Base-by-base conservation (phyloP, 2,113 vertebrate species). In the Actenoides lindsayi region DNA sequence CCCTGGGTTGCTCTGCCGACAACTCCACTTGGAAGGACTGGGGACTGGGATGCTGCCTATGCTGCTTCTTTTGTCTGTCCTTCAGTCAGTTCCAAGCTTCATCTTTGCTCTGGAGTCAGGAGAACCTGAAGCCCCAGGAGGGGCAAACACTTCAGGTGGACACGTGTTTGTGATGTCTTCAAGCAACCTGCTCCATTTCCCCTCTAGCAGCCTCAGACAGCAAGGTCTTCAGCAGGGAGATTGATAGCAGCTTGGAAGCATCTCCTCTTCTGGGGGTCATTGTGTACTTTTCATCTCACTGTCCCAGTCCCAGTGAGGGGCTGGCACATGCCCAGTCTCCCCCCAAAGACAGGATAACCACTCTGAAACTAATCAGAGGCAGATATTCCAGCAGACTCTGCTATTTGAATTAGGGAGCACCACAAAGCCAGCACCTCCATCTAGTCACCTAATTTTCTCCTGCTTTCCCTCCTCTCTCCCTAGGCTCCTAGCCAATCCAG, bases 11-110 rank as follows among this genome's bases (percentile, higher is more conserved):
- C 27, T 13, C 11, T 6, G 1, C n/a, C 1, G 1, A 23, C 54
- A 62, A 46, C 25, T 31, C 33, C 3, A 0, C 8, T 4, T 1
- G 0, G 19, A 44, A 53, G 16, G 5, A 10, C 3, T 11, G 0
- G 53, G 69, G 11, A 6, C 30, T 3, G 6, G 60, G 31, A 30
- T 68, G 59, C 71, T 76, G 56, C 57, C 37, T 31, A 5, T 0
- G 1, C 53, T 81, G 75, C 31, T 56, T 46, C 71, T 57, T 51
- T 8, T 4, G 25, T 21, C 21, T 67, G 33, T 79, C 53, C 54
- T 60, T 68, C 2, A 2, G 30, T 24, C 31, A 64, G 23, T 30
- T 28, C 7, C 1, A 31, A 67, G 31, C n/a, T 59, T 83, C 6
- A 1, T 13, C 51, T 83, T 41, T 73, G 31, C 16, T 23, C 33